Evolutionary conservation across 2,797 vertebrate genomes (phyloP), one percentile per base, ranked within the genome.

Genomic region (Malurus leucopterus): DNA sequence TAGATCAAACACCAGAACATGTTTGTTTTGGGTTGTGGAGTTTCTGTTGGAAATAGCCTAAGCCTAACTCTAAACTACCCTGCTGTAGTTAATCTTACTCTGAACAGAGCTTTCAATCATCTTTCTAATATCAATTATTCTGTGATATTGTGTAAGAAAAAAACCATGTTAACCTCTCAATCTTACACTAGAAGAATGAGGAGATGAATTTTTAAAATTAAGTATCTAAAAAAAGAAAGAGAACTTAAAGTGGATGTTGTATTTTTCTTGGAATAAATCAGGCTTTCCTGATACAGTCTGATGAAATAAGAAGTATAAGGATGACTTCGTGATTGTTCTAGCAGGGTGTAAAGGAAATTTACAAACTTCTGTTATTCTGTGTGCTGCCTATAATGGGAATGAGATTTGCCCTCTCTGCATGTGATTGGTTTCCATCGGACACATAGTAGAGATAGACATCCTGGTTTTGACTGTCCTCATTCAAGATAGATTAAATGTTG

Each of bases 391-490:
- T 72, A 44, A 65, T 15, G 24, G 17, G 46, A 82, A 62, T 67
- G 70, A 88, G 20, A 64, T 54, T 81, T 88, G 20, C 14, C 40
- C 9, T 84, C 34, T 73, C n/a, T 54, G 29, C 26, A 10, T 54
- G 38, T 17, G 46, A 40, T 59, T 67, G 16, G 8, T 70, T 90
- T 88, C 54, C 16, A 8, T 3, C 57, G 44, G 49, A 51, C 36
- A 3, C 0, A 0, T 6, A 47, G 32, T 29, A 40, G 14, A 40
- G 38, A 32, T 15, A 44, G 49, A 26, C 54, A 55, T 54, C 30
- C 43, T 78, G 47, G 23, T 38, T 93, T 84, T 43, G 30, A 46
- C 55, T 75, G 30, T 82, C 53, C 21, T 81, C 40, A 1, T 75
- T 81, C 20, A 23, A 58, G 32, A 72, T 8, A 47, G 49, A 81